Evolutionary conservation across 2,113 vertebrate genomes (phyloP).

Genomic region (Pseudolaguvia tuberculata): DNA sequence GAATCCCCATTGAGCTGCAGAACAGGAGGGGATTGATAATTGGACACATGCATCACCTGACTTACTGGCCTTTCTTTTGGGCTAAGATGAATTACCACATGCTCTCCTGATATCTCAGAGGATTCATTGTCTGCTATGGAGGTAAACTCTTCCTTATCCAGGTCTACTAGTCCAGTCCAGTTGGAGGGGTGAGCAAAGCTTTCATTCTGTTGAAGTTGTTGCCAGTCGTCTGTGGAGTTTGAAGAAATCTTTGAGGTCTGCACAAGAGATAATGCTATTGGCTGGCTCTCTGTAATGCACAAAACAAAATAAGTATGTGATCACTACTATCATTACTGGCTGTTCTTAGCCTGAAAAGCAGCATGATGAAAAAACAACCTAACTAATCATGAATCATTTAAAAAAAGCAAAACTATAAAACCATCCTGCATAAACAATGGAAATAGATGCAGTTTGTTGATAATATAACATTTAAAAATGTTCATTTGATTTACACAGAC

Average conservation of each 20-base stretch:
- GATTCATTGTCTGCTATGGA: constrained; percentile 58
- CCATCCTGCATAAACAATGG: not conserved
- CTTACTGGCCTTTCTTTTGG: constrained; percentile 41
- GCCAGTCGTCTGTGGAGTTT: constrained; percentile 35
- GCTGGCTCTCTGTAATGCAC: constrained; percentile 30
- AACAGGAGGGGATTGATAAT: constrained; percentile 37
- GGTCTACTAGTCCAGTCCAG: constrained; percentile 59
- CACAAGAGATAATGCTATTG: constrained; percentile 44
- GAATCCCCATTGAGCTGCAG: constrained; percentile 56
- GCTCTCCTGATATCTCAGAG: constrained; percentile 70
- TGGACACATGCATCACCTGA: constrained; percentile 44
- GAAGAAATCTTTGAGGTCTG: constrained; percentile 41
- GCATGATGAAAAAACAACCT: not conserved
- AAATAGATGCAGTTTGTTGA: not conserved
- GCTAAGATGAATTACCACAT: constrained; percentile 62
- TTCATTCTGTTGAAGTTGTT: constrained; percentile 41
- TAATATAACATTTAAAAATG: constrained; percentile 45
- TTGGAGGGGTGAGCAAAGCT: constrained; percentile 51
- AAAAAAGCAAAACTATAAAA: constrained; percentile 25
- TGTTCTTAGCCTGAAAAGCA: not conserved
- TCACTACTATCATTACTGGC: not conserved
- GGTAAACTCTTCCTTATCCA: constrained; percentile 52
- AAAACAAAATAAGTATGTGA: not conserved
- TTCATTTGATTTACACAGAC: too few species aligned
- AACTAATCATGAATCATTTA: not conserved